Conservation (phyloP, 2,113 vertebrate genomes). For the Platichthys flesus region DNA sequence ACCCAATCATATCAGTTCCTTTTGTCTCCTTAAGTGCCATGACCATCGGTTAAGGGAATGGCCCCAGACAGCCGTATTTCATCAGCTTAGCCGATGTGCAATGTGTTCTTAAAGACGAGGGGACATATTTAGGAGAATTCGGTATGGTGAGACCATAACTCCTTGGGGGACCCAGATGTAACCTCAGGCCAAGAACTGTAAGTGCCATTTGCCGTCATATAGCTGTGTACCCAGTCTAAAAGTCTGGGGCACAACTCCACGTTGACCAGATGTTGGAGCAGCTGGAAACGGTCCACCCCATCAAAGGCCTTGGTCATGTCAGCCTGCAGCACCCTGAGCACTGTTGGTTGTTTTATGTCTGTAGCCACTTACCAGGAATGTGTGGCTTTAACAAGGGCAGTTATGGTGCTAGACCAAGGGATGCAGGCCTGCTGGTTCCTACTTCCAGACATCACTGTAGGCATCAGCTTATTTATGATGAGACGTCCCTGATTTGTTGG, state of each 20-base stretch:
- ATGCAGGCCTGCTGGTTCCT: no score
- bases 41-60: not conserved
- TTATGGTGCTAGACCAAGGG: no score
- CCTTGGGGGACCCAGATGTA: constrained; percentile 1
- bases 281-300: not conserved
- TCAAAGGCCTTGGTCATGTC: not conserved
- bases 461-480: no score
- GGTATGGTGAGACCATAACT: not conserved
- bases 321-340: not conserved
- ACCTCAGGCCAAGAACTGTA: not conserved
- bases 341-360: not conserved
- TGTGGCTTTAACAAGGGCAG: not conserved
- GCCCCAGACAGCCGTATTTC: no score
- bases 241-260: not conserved
- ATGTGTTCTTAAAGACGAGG: not conserved
- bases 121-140: not conserved
- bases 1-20: no score
- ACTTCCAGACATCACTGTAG: no score
- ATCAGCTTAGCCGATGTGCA: not conserved
- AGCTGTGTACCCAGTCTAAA: not conserved
- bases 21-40: no score
- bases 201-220: not conserved
- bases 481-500: no score
- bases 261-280: constrained; percentile 5
- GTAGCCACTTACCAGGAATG: constrained; percentile 1